phyloP scores from a whole-genome alignment of 2,113 vertebrate genomes.

The Leptosomus discolor region DNA sequence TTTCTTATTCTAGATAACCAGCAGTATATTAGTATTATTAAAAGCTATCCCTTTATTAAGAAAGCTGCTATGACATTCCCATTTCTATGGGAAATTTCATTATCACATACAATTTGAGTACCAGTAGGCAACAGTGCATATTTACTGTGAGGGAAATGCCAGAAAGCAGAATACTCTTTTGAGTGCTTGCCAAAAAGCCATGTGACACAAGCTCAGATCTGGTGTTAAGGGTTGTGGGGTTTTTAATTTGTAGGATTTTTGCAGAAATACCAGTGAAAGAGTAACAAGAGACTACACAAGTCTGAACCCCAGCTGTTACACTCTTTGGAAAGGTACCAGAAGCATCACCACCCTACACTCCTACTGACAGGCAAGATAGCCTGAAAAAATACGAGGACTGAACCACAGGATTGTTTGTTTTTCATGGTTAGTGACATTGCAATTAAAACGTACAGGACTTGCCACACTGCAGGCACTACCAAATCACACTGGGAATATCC shows the following conservation, averaged over 20 bases:
- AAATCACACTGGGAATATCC: neutral
- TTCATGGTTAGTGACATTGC: neutral
- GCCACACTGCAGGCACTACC: neutral
- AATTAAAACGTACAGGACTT: neutral
- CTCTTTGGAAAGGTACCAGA: neutral
- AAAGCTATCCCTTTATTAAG: neutral
- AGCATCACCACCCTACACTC: neutral
- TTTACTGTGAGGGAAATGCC: neutral
- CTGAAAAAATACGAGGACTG: neutral
- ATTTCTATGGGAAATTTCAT: neutral
- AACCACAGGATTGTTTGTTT: neutral
- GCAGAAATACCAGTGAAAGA: neutral
- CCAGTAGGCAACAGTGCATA: neutral
- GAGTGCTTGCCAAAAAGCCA: neutral
- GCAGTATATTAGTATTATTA: neutral
- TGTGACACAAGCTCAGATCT: neutral
- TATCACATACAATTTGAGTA: neutral
- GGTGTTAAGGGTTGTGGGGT: neutral
- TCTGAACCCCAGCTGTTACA: slow-evolving; percentile 8
- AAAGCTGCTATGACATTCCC: neutral
- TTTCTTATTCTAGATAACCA: neutral
- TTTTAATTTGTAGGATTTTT: neutral
- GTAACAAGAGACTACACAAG: neutral
- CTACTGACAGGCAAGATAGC: neutral
- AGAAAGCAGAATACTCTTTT: neutral